A percentile compares a stretch with the other conserved stretches of the same genome.
These are phyloP conservation scores for Xenopus petersii DNA, from an alignment of 2,797 vertebrate genomes.

Conservation along the genomic window DNA sequence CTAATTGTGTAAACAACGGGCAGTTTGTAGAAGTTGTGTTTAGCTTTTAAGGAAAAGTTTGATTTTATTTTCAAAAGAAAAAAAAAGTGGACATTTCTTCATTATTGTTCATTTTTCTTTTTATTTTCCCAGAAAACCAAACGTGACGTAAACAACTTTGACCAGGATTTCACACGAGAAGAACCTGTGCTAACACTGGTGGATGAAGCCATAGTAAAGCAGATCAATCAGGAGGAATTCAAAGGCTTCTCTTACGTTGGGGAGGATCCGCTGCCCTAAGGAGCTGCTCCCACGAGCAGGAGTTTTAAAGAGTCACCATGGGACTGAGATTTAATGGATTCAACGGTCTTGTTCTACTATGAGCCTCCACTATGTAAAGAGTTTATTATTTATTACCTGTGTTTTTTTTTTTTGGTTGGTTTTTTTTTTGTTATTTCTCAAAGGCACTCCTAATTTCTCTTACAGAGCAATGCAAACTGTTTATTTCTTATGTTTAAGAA, in stretches of 20 bases:
- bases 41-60: too few relatives aligned
- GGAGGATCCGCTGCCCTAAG: slow-evolving; percentile 83
- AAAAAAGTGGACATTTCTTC: background rate
- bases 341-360: slow-evolving; percentile 61
- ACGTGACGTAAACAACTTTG: slow-evolving; percentile 98
- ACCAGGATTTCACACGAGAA: slow-evolving; percentile 97
- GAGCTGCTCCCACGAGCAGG: slow-evolving; percentile 53
- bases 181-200: slow-evolving; percentile 89
- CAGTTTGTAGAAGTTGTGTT: too few relatives aligned
- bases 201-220: slow-evolving; percentile 90
- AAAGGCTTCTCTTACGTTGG: slow-evolving; percentile 95
- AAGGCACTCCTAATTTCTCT: slow-evolving; percentile 65
- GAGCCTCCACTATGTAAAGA: slow-evolving; percentile 59
- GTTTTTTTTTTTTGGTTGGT: slow-evolving; percentile 52
- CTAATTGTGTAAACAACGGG: too few relatives aligned
- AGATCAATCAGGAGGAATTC: slow-evolving; percentile 97
- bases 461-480: slow-evolving; percentile 59
- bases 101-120: slow-evolving; percentile 10
- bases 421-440: slow-evolving; percentile 54
- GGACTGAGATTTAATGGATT: slow-evolving; percentile 62
- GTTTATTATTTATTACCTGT: slow-evolving; percentile 70
- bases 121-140: slow-evolving; percentile 90
- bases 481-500: slow-evolving; percentile 52
- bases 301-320: slow-evolving; percentile 51
- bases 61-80: too few relatives aligned